Evolutionary conservation across 1,140 invertebrate species (phyloP).

Genomic region (Ips typographus): DNA sequence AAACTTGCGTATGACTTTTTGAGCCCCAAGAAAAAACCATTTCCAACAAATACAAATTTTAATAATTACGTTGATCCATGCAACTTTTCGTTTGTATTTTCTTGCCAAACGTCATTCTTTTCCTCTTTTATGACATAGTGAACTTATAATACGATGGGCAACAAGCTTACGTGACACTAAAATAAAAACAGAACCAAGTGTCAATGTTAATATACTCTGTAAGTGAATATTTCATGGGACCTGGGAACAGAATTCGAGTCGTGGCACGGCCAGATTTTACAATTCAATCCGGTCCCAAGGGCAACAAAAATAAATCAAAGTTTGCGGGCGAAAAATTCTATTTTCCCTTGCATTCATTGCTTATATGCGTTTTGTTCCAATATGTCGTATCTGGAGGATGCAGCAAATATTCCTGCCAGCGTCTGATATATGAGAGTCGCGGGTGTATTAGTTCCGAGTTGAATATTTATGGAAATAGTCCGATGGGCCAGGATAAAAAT

Average conservation of each 20-base stretch:
- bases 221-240: slow-evolving; percentile 8
- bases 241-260: not conserved
- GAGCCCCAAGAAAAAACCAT: too few relatives aligned
- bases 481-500: not conserved
- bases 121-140: too few relatives aligned
- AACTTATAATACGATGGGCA: too few relatives aligned
- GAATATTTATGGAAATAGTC: slow-evolving; percentile 9
- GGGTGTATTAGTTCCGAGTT: slow-evolving; percentile 6
- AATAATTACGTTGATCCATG: too few relatives aligned
- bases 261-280: slow-evolving; percentile 8
- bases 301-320: slow-evolving; percentile 24
- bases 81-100: too few relatives aligned
- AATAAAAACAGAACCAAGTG: too few relatives aligned
- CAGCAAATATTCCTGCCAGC: slow-evolving; percentile 15
- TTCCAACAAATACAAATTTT: too few relatives aligned
- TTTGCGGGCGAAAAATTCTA: slow-evolving; percentile 22
- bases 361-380: slow-evolving; percentile 24
- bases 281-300: slow-evolving; percentile 13
- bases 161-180: too few relatives aligned
- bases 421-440: slow-evolving; percentile 1
- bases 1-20: too few relatives aligned
- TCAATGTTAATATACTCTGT: too few relatives aligned
- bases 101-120: too few relatives aligned
- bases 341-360: slow-evolving; percentile 17
- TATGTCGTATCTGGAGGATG: slow-evolving; percentile 17